A percentile compares a stretch with the other conserved stretches of the same genome.
phyloP scores from a whole-genome alignment of 2,888 invertebrate species.

The Diloba caeruleocephala region DNA sequence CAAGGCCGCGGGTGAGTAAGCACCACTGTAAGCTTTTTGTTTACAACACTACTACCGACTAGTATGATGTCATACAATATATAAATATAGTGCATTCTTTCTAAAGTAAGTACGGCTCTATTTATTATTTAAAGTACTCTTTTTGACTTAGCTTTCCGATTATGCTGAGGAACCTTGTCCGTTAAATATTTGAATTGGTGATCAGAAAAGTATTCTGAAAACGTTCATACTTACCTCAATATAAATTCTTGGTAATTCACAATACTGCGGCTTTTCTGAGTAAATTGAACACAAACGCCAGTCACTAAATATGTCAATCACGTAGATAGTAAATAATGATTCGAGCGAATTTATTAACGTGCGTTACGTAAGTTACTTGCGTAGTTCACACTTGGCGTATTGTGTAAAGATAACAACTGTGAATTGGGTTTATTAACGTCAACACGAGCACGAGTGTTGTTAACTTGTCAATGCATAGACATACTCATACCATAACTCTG shows the following conservation, averaged over 20 bases:
- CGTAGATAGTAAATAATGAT: slow-evolving; percentile 48
- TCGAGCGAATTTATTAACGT: slow-evolving; percentile 45
- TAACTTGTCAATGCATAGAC: too few relatives aligned
- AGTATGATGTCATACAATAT: slow-evolving; percentile 52
- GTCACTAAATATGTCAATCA: slow-evolving; percentile 55
- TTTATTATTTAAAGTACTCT: background rate
- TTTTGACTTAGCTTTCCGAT: background rate
- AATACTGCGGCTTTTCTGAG: slow-evolving; percentile 50
- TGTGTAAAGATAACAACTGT: slow-evolving; percentile 55
- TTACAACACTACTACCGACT: slow-evolving; percentile 62
- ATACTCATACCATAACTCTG: background rate
- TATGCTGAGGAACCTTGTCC: background rate
- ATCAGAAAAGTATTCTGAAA: slow-evolving; percentile 35
- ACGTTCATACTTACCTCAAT: slow-evolving; percentile 19
- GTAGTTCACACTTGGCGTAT: slow-evolving; percentile 54
- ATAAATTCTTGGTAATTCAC: slow-evolving; percentile 47
- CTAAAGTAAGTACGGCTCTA: slow-evolving; percentile 14
- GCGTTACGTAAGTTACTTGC: slow-evolving; percentile 56
- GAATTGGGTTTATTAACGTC: slow-evolving; percentile 57
- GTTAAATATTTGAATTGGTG: slow-evolving; percentile 23
- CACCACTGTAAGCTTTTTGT: slow-evolving; percentile 64
- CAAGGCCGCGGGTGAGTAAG: slow-evolving; percentile 76
- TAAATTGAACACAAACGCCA: slow-evolving; percentile 37
- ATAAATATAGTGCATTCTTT: slow-evolving; percentile 24
- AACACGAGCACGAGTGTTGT: slow-evolving; percentile 19